phyloP scores from a whole-genome alignment of 37 sponge, comb jelly and placozoan genomes.

The Dysidea cf. avara region DNA sequence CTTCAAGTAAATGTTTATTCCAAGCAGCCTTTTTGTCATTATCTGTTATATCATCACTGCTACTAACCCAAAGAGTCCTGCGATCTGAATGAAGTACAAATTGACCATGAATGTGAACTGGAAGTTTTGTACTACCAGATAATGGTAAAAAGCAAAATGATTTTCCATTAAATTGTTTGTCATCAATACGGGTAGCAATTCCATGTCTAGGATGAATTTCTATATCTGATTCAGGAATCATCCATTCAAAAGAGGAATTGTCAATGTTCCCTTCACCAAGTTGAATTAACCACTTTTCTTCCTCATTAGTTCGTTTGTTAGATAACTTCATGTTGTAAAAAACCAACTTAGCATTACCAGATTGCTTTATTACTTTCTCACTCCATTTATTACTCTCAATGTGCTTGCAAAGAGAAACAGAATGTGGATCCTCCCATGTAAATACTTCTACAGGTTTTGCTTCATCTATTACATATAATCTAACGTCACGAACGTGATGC shows the following conservation, averaged over 20 bases:
- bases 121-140: constrained; percentile 31
- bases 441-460: background rate
- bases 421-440: too few relatives aligned
- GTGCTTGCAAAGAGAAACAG: too few relatives aligned
- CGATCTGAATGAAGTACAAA: constrained; percentile 43
- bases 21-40: constrained; percentile 29
- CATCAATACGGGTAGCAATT: constrained; percentile 47
- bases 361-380: too few relatives aligned
- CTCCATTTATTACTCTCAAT: too few relatives aligned
- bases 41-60: too few relatives aligned
- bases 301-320: too few relatives aligned
- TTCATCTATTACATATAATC: constrained; percentile 3
- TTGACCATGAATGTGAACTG: constrained; percentile 65
- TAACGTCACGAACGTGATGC: background rate
- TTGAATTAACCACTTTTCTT: constrained; percentile 61
- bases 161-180: constrained; percentile 47
- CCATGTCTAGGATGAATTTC: constrained; percentile 73
- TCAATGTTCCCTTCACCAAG: constrained; percentile 66
- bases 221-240: too few relatives aligned
- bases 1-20: constrained; percentile 47
- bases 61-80: constrained; percentile 21
- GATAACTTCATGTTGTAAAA: too few relatives aligned
- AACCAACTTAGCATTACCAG: too few relatives aligned
- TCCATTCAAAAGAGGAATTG: too few relatives aligned
- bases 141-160: too few relatives aligned